phyloP scores from a whole-genome alignment of 1,140 invertebrate species.

The Hormaphis cornu region DNA sequence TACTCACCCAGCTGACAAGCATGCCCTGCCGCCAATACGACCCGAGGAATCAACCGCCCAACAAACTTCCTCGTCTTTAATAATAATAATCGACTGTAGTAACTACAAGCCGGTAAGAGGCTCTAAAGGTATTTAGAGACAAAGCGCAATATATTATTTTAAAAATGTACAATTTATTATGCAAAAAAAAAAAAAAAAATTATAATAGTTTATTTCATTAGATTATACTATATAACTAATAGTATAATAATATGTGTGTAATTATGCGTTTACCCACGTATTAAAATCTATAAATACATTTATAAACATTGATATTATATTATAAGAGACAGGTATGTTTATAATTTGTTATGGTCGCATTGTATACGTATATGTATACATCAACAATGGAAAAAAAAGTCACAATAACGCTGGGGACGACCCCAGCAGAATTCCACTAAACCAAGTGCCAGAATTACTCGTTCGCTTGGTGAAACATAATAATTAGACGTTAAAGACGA shows the following conservation, averaged over 20 bases:
- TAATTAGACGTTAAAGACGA: constrained; percentile 26
- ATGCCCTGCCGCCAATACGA: no score
- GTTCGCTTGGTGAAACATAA: constrained; percentile 24
- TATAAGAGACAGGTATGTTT: constrained; percentile 19
- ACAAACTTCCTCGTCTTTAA: no score
- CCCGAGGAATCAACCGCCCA: no score
- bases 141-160: constrained; percentile 13
- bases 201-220: constrained; percentile 20
- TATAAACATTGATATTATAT: constrained; percentile 17
- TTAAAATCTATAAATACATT: constrained; percentile 11
- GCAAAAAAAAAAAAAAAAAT: constrained; percentile 18
- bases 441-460: constrained; percentile 21
- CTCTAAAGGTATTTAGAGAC: no score
- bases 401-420: constrained; percentile 20
- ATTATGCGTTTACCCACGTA: neutral
- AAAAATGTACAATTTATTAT: constrained; percentile 30
- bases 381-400: constrained; percentile 23
- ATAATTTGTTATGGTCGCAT: constrained; percentile 17
- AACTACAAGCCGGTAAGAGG: no score
- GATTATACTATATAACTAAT: constrained; percentile 31
- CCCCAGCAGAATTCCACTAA: constrained; percentile 11
- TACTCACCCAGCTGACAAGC: no score
- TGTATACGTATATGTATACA: constrained; percentile 14
- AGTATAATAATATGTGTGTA: constrained; percentile 26
- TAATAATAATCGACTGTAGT: no score